These are phyloP conservation scores for Fragum fragum DNA, from an alignment of 2,888 invertebrate species.

Conservation along the genomic window DNA sequence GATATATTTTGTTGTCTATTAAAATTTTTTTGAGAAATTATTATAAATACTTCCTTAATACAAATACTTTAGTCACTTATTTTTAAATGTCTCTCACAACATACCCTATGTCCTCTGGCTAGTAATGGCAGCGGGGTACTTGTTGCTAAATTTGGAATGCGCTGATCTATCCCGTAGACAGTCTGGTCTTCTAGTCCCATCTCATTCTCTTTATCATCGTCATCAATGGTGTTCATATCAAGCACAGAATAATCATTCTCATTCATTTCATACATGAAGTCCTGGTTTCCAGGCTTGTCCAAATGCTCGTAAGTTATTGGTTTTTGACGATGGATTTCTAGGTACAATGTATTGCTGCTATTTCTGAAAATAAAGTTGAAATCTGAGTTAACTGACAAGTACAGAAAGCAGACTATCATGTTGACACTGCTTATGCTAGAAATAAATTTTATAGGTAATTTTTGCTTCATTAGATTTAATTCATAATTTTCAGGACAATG, in stretches of 20 bases:
- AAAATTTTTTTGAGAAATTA: no score
- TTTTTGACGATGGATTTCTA: slow-evolving; percentile 75
- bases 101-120: slow-evolving; percentile 75
- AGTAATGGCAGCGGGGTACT: slow-evolving; percentile 79
- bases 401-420: no score
- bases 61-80: neutral
- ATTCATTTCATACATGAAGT: slow-evolving; percentile 39
- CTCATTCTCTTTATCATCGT: slow-evolving; percentile 73
- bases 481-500: no score
- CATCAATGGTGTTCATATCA: slow-evolving; percentile 55
- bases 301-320: slow-evolving; percentile 69
- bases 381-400: no score
- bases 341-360: slow-evolving; percentile 63
- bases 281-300: slow-evolving; percentile 62
- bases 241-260: slow-evolving; percentile 56
- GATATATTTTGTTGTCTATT: no score
- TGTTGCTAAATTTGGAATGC: slow-evolving; percentile 67
- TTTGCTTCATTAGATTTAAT: no score
- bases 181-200: slow-evolving; percentile 73
- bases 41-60: no score
- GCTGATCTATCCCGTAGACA: slow-evolving; percentile 61
- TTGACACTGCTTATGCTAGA: no score
- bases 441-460: no score
- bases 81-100: slow-evolving; percentile 23
- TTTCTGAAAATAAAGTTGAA: slow-evolving; percentile 66